These are phyloP conservation scores for Cossypha niveicapilla DNA, from an alignment of 2,797 vertebrate species.

Conservation along the genomic window DNA sequence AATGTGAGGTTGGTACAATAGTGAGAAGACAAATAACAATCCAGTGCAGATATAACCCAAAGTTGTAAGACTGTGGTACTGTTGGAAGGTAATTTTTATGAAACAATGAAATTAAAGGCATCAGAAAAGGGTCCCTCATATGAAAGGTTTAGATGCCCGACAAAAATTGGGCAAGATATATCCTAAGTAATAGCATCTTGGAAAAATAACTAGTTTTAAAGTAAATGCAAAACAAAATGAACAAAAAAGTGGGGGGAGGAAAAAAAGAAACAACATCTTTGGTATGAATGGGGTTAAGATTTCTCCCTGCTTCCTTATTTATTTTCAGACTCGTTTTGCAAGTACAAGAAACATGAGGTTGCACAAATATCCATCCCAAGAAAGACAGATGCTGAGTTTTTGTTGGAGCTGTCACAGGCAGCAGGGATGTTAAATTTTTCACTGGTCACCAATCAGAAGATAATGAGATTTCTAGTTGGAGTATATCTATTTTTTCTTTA, in stretches of 20 bases:
- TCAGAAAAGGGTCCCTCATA: not conserved
- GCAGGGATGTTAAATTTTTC: not conserved
- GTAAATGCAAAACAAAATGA: not conserved
- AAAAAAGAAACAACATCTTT: not conserved
- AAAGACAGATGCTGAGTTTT: not conserved
- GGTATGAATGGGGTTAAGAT: not conserved
- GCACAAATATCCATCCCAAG: not conserved
- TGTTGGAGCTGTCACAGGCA: not conserved
- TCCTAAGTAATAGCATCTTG: not conserved
- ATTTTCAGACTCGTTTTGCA: not conserved
- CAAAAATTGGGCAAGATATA: not conserved
- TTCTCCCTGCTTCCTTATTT: not conserved
- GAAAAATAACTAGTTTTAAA: not conserved
- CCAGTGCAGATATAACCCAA: not conserved
- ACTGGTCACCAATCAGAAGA: not conserved
- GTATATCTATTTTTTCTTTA: not conserved
- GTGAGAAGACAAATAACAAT: not conserved
- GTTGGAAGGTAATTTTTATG: not conserved
- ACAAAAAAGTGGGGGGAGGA: fast-evolving
- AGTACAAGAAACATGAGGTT: not conserved
- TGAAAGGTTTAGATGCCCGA: not conserved
- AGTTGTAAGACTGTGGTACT: not conserved
- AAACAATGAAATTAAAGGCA: not conserved
- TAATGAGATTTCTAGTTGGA: not conserved
- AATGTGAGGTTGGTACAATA: not conserved